Conservation (phyloP, 1,140 invertebrate species). For the Drosophila triauraria region DNA sequence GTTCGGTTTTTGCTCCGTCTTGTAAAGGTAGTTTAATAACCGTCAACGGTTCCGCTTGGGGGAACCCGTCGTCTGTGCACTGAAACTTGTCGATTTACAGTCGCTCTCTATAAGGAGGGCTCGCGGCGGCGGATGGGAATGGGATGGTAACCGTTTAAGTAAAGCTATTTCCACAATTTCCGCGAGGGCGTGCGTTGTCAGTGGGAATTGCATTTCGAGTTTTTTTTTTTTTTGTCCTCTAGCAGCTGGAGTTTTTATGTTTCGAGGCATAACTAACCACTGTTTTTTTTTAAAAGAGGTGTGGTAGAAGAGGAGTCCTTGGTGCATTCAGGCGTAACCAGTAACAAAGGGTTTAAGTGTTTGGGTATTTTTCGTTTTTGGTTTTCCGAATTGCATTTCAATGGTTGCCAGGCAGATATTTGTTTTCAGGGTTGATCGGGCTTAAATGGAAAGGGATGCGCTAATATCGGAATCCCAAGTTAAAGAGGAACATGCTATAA, state of each 20-base stretch:
- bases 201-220: constrained; percentile 48
- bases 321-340: constrained; percentile 50
- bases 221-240: constrained; percentile 16
- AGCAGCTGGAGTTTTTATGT: constrained; percentile 6
- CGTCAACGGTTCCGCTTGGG: constrained; percentile 70
- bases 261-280: constrained; percentile 2
- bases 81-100: constrained; percentile 33
- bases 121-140: constrained; percentile 7
- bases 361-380: constrained; percentile 55
- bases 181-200: constrained; percentile 47
- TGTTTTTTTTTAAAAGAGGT: neutral
- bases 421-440: constrained; percentile 50
- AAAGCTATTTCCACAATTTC: constrained; percentile 52
- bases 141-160: constrained; percentile 32
- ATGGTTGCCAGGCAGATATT: constrained; percentile 36
- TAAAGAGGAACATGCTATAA: neutral
- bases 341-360: constrained; percentile 8
- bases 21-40: constrained; percentile 71
- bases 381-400: constrained; percentile 52
- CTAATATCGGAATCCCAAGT: neutral
- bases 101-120: constrained; percentile 16
- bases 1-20: constrained; percentile 34
- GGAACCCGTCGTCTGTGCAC: constrained; percentile 52
- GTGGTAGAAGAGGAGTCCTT: constrained; percentile 10
- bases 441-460: neutral